Conservation (phyloP, 92 coral and sea anemone species). For the Umimayanthus chanpuru region DNA sequence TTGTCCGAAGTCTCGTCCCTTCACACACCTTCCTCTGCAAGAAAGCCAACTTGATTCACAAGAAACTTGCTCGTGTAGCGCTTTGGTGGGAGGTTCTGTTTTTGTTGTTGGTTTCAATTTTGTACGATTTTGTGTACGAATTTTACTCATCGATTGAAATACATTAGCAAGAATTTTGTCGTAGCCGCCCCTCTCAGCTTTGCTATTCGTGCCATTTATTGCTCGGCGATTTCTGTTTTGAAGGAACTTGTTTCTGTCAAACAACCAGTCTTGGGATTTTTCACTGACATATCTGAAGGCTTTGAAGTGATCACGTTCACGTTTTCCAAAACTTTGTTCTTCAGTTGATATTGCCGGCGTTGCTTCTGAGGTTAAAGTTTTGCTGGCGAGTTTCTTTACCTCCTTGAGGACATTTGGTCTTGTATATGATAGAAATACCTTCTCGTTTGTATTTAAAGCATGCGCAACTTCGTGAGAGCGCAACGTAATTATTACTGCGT, state of each 20-base stretch:
- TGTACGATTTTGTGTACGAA: too few relatives aligned
- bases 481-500: neutral
- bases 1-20: slow-evolving; percentile 9
- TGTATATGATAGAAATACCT: neutral
- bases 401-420: neutral
- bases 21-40: slow-evolving; percentile 5
- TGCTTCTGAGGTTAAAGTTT: neutral
- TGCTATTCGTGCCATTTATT: neutral
- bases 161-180: too few relatives aligned
- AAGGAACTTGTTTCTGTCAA: neutral
- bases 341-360: neutral
- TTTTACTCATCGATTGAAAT: too few relatives aligned
- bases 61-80: neutral
- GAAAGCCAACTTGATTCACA: slow-evolving; percentile 1
- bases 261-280: neutral
- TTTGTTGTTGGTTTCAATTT: too few relatives aligned
- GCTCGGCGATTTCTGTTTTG: neutral
- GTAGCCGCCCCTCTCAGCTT: too few relatives aligned
- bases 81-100: too few relatives aligned
- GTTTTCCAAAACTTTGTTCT: neutral
- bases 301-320: neutral
- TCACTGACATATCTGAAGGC: neutral
- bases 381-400: neutral
- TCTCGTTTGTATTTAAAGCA: neutral
- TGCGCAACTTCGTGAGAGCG: neutral